Conservation (phyloP, 2,797 vertebrate species). For the Pampus argenteus region DNA sequence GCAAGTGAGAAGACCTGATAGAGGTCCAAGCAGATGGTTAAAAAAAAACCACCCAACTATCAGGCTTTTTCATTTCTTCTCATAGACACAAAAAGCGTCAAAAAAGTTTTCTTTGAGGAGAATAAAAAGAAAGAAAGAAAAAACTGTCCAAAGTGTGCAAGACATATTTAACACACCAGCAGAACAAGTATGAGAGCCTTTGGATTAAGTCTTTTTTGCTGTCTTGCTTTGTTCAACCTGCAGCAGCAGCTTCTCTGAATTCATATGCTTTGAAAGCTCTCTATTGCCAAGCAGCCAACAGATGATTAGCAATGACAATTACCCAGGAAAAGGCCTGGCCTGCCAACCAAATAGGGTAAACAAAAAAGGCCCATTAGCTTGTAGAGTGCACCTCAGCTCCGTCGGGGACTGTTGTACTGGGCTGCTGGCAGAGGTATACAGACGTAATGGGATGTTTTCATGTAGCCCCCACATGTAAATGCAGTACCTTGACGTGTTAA, state of each 20-base stretch:
- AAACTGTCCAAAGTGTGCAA: slow-evolving; percentile 13
- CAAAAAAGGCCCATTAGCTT: slow-evolving; percentile 77
- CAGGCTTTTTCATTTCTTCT: neutral
- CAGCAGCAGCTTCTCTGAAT: slow-evolving; percentile 42
- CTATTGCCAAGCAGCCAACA: slow-evolving; percentile 72
- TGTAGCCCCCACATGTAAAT: slow-evolving; percentile 65
- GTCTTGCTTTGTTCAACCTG: slow-evolving; percentile 52
- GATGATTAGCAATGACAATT: slow-evolving; percentile 77
- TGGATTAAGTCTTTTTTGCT: slow-evolving; percentile 45
- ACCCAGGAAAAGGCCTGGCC: slow-evolving; percentile 63
- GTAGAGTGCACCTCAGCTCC: slow-evolving; percentile 58
- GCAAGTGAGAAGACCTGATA: slow-evolving; percentile 18
- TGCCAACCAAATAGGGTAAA: slow-evolving; percentile 74
- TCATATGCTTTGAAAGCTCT: slow-evolving; percentile 59
- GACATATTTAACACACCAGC: slow-evolving; percentile 12
- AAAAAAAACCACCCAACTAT: neutral
- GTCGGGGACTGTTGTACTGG: slow-evolving; percentile 54
- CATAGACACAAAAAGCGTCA: slow-evolving; percentile 13
- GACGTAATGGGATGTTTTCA: slow-evolving; percentile 70
- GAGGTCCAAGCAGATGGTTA: slow-evolving; percentile 4
- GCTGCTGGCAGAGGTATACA: slow-evolving; percentile 62
- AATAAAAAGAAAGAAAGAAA: slow-evolving; percentile 4
- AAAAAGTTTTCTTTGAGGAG: neutral
- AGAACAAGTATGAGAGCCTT: slow-evolving; percentile 25
- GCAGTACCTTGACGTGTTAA: slow-evolving; percentile 56